Evolutionary conservation across 2,797 vertebrate genomes (phyloP), one percentile per base, ranked within the genome.

Genomic region (Anguilla pacifica): DNA sequence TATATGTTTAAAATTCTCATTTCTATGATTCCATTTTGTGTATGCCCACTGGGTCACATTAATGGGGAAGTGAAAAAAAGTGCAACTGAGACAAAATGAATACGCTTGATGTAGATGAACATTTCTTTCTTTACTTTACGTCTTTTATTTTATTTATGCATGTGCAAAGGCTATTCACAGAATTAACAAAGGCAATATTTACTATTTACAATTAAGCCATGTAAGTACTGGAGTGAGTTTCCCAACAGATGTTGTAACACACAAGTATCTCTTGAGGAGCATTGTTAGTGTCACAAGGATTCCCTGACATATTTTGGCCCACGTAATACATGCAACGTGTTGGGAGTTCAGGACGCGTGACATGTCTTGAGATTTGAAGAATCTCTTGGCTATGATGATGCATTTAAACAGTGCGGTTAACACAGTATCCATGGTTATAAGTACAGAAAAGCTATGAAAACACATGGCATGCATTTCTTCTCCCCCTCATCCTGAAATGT

Each of bases 1-100:
- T 79, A 35, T 46, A 83, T 61, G 31, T 88, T 85, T 81, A 35
- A 85, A 90, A 85, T 83, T 77, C 83, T 51, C 15, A 55, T 15
- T 31, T 43, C 39, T 28, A 70, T 28, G 35, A 59, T 79, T 72
- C 31, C 15, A 9, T 57, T 83, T 35, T 67, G 28, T 55, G 31
- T 17, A 53, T 64, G 61, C 77, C 61, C 81, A 67, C 43, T 55
- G 59, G 74, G 77, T 46, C 28, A 59, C 49, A 59, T 59, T 35
- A 79, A 13, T 79, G 31, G 25, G 43, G 17, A 10, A 55, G n/a
- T 57, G 19, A 46, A 43, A 81, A 81, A 53, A 57, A 53, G 72
- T 3, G 31, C 35, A 49, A 86, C 10, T 17, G 46, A 51, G 49
- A 19, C 49, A 31, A 6, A 31, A 49, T 70, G 19, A 86, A 72